Evolutionary conservation across 2,888 invertebrate species (phyloP).

Genomic region (Anaspis maculata): DNA sequence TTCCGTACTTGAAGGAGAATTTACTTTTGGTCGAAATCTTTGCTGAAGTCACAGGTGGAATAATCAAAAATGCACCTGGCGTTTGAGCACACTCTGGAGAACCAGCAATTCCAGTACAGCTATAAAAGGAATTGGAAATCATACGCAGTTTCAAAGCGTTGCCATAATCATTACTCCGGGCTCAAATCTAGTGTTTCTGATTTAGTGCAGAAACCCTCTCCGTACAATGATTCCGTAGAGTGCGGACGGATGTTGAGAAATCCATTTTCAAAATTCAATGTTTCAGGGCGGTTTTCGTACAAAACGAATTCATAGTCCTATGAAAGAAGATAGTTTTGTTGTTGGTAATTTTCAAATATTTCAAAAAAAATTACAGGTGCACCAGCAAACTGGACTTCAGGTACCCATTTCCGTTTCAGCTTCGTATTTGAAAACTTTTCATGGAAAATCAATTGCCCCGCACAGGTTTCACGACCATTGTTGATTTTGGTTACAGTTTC

Average conservation of each 20-base stretch:
- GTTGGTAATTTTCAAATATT: too few species aligned
- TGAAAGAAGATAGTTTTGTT: too few species aligned
- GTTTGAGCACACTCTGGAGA: conserved; percentile 42
- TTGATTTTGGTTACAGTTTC: conserved; percentile 18
- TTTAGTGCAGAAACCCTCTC: conserved; percentile 44
- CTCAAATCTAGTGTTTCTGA: conserved; percentile 32
- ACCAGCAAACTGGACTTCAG: conserved; percentile 45
- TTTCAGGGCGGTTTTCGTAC: conserved; percentile 50
- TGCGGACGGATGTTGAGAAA: conserved; percentile 54
- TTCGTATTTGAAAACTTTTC: conserved; percentile 40
- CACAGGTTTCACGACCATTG: conserved; percentile 38
- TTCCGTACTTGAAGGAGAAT: conserved; percentile 63
- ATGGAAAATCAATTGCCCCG: conserved; percentile 51
- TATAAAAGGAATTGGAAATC: conserved; percentile 19
- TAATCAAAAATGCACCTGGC: conserved; percentile 47
- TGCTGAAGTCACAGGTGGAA: conserved; percentile 62
- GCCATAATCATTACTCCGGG: too few species aligned
- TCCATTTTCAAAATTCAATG: conserved; percentile 47
- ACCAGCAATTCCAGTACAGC: conserved; percentile 39
- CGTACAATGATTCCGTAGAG: conserved; percentile 47
- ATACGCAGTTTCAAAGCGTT: too few species aligned
- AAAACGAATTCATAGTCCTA: conserved; percentile 66
- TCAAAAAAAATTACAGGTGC: conserved; percentile 48
- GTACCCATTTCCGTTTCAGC: conserved; percentile 43
- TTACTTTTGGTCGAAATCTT: conserved; percentile 52